Percentiles rank a stretch among this genome's conserved stretches.
Conservation (phyloP, 2,113 vertebrate genomes). For the Megaptera novaeangliae region DNA sequence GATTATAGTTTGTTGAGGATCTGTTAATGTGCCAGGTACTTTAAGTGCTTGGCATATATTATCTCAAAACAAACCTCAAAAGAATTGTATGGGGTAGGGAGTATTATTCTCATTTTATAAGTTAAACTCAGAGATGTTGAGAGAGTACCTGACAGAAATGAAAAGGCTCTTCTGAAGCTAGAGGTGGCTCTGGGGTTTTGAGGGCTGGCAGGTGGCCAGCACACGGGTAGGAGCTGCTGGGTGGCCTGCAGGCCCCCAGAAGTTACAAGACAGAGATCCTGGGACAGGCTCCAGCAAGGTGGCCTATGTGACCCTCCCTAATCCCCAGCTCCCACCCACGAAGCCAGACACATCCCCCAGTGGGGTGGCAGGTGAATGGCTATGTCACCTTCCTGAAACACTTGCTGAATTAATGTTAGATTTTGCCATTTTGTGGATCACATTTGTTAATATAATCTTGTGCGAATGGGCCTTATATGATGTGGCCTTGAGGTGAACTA, state of each 20-base stretch:
- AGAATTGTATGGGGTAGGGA: not conserved
- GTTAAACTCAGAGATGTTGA: not conserved
- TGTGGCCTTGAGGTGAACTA: not conserved
- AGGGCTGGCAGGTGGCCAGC: not conserved
- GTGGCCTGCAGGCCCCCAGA: not conserved
- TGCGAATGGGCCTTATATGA: not conserved
- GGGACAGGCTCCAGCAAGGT: not conserved
- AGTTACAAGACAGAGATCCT: not conserved
- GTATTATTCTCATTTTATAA: not conserved
- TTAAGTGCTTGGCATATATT: not conserved
- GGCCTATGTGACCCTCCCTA: not conserved
- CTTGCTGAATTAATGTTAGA: not conserved
- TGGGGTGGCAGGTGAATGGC: not conserved
- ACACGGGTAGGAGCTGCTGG: not conserved
- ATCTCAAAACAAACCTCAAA: not conserved
- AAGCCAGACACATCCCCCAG: not conserved
- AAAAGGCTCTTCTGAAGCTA: not conserved
- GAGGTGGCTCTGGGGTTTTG: not conserved
- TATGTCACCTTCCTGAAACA: not conserved
- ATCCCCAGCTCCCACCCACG: no score
- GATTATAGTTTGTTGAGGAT: not conserved
- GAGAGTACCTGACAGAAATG: not conserved
- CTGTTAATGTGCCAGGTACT: not conserved
- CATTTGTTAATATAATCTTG: constrained; percentile 1
- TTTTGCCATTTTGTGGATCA: not conserved